A percentile compares a stretch with the other conserved stretches of the same genome.
Conservation (phyloP, 1,140 invertebrate genomes). For the Mya arenaria region DNA sequence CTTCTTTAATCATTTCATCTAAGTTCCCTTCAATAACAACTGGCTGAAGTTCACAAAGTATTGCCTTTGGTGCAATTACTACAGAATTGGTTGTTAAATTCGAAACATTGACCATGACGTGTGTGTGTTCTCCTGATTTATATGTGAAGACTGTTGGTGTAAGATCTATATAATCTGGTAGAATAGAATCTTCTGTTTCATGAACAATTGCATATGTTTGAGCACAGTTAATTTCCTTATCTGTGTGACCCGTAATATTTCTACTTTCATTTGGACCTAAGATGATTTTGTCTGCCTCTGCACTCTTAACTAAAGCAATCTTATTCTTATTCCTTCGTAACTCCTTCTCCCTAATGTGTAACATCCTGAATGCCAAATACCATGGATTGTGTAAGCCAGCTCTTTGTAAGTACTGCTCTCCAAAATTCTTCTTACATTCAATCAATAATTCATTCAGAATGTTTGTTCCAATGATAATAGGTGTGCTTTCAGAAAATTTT, state of each 20-base stretch:
- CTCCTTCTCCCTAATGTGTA: conserved; percentile 29
- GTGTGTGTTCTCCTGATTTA: conserved; percentile 13
- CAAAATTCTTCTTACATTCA: conserved; percentile 35
- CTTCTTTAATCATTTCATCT: not conserved
- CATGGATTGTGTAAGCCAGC: conserved; percentile 28
- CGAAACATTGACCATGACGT: conserved; percentile 36
- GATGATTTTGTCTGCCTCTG: conserved; percentile 7
- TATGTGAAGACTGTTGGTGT: conserved; percentile 37
- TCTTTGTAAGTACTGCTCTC: conserved; percentile 30
- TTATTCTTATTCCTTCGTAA: conserved; percentile 23
- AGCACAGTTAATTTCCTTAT: conserved; percentile 41
- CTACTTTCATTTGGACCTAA: conserved; percentile 40
- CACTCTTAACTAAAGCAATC: conserved; percentile 34
- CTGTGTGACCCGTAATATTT: conserved; percentile 14
- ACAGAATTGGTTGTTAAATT: conserved; percentile 49
- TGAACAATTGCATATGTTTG: conserved; percentile 52
- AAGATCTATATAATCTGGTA: conserved; percentile 48
- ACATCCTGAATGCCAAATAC: conserved; percentile 48
- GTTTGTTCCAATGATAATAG: conserved; percentile 51
- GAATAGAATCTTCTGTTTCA: conserved; percentile 3
- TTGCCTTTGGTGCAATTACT: conserved; percentile 42
- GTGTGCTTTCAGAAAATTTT: conserved; percentile 10
- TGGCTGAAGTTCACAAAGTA: conserved; percentile 57
- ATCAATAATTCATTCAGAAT: conserved; percentile 27
- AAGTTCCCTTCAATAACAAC: conserved; percentile 40